Conservation (phyloP, 2,113 vertebrate species). For the Vulpes ferrilata region DNA sequence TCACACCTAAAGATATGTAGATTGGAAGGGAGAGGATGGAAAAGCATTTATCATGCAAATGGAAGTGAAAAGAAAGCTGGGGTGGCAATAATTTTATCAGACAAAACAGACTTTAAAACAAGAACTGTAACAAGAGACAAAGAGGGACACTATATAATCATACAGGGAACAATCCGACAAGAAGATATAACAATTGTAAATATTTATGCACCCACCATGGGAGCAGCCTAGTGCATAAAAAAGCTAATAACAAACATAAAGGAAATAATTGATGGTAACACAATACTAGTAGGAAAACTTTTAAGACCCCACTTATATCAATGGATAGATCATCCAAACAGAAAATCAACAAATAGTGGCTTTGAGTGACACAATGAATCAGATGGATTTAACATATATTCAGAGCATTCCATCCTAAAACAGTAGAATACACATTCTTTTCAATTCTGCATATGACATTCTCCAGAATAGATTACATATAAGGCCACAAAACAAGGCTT, state of each 20-base stretch:
- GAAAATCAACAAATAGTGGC: not conserved
- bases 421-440: not conserved
- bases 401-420: not conserved
- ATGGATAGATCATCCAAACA: not conserved
- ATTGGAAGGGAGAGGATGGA: not conserved
- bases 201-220: not conserved
- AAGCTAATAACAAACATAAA: not conserved
- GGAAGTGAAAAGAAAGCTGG: not conserved
- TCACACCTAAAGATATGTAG: not conserved
- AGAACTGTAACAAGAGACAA: not conserved
- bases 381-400: not conserved
- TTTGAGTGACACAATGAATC: not conserved
- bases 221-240: not conserved
- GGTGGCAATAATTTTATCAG: not conserved
- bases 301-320: not conserved
- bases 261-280: not conserved
- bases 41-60: not conserved
- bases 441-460: not conserved
- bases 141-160: not conserved
- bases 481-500: not conserved
- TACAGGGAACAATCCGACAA: not conserved
- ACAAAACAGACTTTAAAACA: not conserved
- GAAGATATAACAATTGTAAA: not conserved
- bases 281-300: not conserved
- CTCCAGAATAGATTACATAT: not conserved